These are phyloP conservation scores for Chaetops frenatus DNA, from an alignment of 2,113 vertebrate genomes.

Conservation along the genomic window DNA sequence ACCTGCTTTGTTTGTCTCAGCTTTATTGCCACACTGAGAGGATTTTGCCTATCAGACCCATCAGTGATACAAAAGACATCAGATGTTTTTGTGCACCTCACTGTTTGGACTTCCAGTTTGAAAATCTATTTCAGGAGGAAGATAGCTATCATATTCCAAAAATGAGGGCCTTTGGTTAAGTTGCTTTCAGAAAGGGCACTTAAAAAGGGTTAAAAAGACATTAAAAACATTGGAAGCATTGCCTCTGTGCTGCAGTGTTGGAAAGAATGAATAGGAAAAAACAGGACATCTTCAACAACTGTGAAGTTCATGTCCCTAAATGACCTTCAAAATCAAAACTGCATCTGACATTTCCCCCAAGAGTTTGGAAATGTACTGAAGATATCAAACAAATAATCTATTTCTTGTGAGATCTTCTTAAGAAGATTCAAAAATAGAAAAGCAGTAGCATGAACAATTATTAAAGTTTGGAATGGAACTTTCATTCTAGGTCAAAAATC, in stretches of 20 bases:
- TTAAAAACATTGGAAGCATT: background rate
- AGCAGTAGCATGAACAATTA: background rate
- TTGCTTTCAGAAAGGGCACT: background rate
- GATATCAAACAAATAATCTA: background rate
- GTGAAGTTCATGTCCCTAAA: background rate
- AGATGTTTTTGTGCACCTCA: rapidly evolving
- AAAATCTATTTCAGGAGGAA: background rate
- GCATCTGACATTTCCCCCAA: background rate
- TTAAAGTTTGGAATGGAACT: background rate
- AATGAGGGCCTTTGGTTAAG: background rate
- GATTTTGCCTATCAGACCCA: background rate
- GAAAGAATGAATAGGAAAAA: background rate
- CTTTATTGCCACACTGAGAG: background rate
- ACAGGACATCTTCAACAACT: background rate
- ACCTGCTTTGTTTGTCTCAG: background rate
- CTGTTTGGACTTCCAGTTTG: background rate
- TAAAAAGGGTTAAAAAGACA: background rate
- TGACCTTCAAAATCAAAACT: background rate
- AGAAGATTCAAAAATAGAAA: background rate
- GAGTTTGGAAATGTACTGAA: background rate
- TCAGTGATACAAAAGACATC: background rate
- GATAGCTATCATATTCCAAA: background rate
- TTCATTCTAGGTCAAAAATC: background rate
- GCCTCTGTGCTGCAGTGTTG: background rate
- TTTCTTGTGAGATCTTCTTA: background rate